Evolutionary conservation across 2,797 vertebrate species (phyloP), one percentile per base, ranked within the genome.

Genomic region (Philypnodon macrostomus): DNA sequence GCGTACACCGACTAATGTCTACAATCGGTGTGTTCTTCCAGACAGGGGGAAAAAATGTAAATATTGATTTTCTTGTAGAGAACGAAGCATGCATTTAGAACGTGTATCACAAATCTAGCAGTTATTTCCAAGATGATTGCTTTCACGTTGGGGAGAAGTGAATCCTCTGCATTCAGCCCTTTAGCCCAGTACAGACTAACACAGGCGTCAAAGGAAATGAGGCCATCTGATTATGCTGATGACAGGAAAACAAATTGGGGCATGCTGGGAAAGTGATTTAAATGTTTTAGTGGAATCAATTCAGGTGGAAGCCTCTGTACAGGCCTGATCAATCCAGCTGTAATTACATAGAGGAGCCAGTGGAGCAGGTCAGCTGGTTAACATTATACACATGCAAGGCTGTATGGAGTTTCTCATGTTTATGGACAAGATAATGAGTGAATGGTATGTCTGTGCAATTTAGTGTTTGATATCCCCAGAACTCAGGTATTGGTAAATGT

Each of bases 291-390:
- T 27, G 11, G 36, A 29, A 52, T 51, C 24, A 27, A 4, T 49
- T 36, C 38, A 60, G 16, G 17, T 46, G 42, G 31, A 40, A 10
- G 24, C 16, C 12, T 1, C 19, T n/a, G 7, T 13, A 35, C 10
- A 29, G 17, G n/a, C 10, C 34, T n/a, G 8, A 53, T 66, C 45
- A 47, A 6, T 39, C 29, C 12, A 37, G 45, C 29, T 36, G 32
- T 62, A 23, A 57, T 41, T 17, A 39, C 42, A 8, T 6, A 37
- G 16, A 53, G 21, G 9, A 45, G 17, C 12, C 40, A 42, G 39
- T 27, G 32, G 35, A 42, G 9, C 15, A 7, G 18, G 9, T 46
- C 23, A 53, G 37, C 19, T 51, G 11, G 49, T 56, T 47, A 55
- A 42, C 53, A 50, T 40, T 45, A 14, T 33, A 26, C 39, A 14